These are phyloP conservation scores for Microplitis manilae DNA, from an alignment of 2,888 invertebrate species.

Conservation along the genomic window DNA sequence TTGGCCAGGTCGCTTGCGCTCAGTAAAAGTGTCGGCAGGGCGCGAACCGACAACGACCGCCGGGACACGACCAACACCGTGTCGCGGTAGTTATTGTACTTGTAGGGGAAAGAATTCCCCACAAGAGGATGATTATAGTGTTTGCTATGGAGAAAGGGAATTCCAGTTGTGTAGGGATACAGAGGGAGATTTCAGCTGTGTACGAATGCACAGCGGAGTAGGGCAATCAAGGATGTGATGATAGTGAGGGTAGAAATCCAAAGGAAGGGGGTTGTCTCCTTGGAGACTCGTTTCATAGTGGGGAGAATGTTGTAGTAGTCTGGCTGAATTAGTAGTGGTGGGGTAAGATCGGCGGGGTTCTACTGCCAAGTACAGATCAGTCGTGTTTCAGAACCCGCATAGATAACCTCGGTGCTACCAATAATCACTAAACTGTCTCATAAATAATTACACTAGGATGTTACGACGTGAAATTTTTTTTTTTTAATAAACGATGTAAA, in stretches of 20 bases:
- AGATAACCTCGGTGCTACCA: slow-evolving; percentile 47
- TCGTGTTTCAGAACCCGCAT: slow-evolving; percentile 62
- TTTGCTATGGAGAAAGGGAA: background rate
- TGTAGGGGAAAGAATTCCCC: slow-evolving; percentile 52
- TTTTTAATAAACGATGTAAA: background rate
- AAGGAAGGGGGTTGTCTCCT: slow-evolving; percentile 50
- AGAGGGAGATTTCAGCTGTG: background rate
- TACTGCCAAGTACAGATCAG: slow-evolving; percentile 54
- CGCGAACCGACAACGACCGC: slow-evolving; percentile 66
- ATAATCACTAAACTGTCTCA: background rate
- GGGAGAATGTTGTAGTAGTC: slow-evolving; percentile 39
- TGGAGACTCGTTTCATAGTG: slow-evolving; percentile 51
- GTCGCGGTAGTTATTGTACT: slow-evolving; percentile 53
- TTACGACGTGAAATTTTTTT: background rate
- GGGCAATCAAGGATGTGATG: slow-evolving; percentile 9
- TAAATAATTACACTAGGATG: too few relatives aligned
- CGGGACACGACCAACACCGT: slow-evolving; percentile 61
- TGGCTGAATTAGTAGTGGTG: slow-evolving; percentile 42
- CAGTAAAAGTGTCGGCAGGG: slow-evolving; percentile 65
- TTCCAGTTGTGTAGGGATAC: background rate
- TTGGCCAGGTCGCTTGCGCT: slow-evolving; percentile 63
- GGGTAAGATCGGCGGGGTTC: slow-evolving; percentile 49
- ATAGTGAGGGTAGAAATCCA: slow-evolving; percentile 10
- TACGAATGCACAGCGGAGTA: slow-evolving; percentile 32
- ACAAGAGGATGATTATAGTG: background rate